These are phyloP conservation scores for Sakesphorus luctuosus DNA, from an alignment of 2,113 vertebrate genomes.

Conservation along the genomic window DNA sequence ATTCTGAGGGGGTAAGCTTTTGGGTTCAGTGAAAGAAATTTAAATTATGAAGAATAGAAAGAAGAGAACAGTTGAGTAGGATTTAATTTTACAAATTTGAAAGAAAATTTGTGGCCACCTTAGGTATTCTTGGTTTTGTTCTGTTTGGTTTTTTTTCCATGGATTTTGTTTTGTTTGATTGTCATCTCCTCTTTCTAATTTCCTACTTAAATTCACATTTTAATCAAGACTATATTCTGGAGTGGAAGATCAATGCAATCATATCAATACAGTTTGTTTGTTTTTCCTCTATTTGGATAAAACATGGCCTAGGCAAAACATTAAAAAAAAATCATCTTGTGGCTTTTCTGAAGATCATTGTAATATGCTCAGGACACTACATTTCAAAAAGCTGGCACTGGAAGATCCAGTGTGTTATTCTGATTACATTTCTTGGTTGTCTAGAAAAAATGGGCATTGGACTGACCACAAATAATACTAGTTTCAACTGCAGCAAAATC, in stretches of 20 bases:
- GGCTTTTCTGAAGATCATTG: neutral
- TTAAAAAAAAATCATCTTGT: neutral
- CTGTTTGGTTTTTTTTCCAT: neutral
- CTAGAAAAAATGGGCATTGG: neutral
- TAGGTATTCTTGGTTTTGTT: neutral
- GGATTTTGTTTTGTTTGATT: neutral
- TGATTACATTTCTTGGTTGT: neutral
- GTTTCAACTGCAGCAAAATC: neutral
- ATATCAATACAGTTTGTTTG: accelerated
- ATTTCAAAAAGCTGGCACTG: neutral
- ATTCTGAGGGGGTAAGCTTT: neutral
- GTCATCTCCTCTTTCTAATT: neutral
- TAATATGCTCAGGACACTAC: neutral
- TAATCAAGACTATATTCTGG: neutral
- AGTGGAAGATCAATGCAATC: neutral
- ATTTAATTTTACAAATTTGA: neutral
- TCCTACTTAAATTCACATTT: neutral
- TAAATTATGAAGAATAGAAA: neutral
- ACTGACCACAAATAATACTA: neutral
- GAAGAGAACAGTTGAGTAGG: neutral
- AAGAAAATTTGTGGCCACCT: neutral
- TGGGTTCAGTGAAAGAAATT: neutral
- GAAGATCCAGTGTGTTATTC: neutral
- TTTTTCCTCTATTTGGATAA: neutral
- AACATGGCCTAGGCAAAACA: neutral